A percentile compares a stretch with the other conserved stretches of the same genome.
Conservation (phyloP, 2,113 vertebrate species). For the Onychorhynchus coronatus region DNA sequence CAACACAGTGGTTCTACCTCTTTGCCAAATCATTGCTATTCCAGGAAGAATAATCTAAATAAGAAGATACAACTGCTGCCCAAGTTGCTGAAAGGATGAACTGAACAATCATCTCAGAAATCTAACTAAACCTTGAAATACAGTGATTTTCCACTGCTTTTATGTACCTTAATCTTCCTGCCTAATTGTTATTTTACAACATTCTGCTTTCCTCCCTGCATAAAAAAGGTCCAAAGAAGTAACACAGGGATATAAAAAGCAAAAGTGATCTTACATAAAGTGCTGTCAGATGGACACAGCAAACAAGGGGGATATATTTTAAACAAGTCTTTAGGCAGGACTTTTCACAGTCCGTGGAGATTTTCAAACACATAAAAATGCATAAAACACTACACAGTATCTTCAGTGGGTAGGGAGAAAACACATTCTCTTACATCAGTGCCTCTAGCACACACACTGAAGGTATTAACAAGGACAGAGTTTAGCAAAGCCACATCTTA, state of each 20-base stretch:
- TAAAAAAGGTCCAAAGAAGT: neutral
- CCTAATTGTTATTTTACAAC: neutral
- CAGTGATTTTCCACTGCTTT: neutral
- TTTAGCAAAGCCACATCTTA: neutral
- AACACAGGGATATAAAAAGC: neutral
- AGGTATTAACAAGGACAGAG: neutral
- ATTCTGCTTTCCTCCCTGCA: neutral
- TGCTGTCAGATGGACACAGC: neutral
- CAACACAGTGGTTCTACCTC: neutral
- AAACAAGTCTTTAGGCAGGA: neutral
- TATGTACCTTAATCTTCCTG: neutral
- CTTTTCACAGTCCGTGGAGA: neutral
- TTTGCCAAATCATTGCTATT: neutral
- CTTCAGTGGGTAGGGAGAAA: neutral
- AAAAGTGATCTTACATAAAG: neutral
- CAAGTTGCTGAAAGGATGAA: neutral
- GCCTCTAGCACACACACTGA: neutral
- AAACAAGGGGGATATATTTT: neutral
- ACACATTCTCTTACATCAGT: neutral
- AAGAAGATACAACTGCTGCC: neutral
- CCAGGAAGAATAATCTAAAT: neutral
- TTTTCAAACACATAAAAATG: neutral
- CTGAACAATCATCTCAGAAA: neutral
- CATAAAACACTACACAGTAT: neutral
- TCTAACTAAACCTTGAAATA: neutral